Base-by-base conservation (phyloP, 64 coral and sea anemone genomes). In the Cladopsammia gracilis region DNA sequence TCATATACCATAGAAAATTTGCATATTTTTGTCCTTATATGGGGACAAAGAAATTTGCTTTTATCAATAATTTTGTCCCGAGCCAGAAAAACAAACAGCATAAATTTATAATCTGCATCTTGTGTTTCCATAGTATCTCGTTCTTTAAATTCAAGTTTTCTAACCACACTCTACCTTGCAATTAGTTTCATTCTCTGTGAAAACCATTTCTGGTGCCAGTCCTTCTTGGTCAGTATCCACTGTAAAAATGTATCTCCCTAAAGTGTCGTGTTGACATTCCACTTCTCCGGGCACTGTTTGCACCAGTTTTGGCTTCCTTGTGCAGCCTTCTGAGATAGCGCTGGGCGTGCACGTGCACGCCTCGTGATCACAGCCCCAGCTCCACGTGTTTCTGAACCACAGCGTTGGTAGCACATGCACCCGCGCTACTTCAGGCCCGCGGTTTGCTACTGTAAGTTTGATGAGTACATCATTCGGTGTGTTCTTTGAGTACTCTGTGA, bases 161-260 rank as follows among this genome's bases (percentile, higher is more conserved):
- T 18, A 25, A 18, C 48, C 56, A 7, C 47, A 57, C 48, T 79
- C 68, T 86, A 96, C 95, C 95, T 90, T 57, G 34, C 58, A 89
- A 64, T 96, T 96, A 22, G 95, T 96, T 76, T 96, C 95, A 78
- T 96, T 96, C 67, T 96, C 95, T 68, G 95, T 96, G 24, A 96
- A 96, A 58, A 96, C 47, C 69, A 96, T 26, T 47, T 84, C 77
- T 23, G 95, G 90, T 44, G 64, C 5, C 8, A 71, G 76, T 11
- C 78, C 70, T 11, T 89, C 26, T 22, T 86, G 90, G 15, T 47
- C 91, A 3, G 25, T 69, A 56, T 93, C 85, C 54, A 79, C 73
- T 0, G 65, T 78, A 61, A 88, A 93, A 22, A 86, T 61, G 73
- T 89, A 96, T 20, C 69, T 75, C 4, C 91, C 93, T 25, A 85